Evolutionary conservation across 2,888 invertebrate genomes (phyloP).

Genomic region (Lissocephala sabroskyi): DNA sequence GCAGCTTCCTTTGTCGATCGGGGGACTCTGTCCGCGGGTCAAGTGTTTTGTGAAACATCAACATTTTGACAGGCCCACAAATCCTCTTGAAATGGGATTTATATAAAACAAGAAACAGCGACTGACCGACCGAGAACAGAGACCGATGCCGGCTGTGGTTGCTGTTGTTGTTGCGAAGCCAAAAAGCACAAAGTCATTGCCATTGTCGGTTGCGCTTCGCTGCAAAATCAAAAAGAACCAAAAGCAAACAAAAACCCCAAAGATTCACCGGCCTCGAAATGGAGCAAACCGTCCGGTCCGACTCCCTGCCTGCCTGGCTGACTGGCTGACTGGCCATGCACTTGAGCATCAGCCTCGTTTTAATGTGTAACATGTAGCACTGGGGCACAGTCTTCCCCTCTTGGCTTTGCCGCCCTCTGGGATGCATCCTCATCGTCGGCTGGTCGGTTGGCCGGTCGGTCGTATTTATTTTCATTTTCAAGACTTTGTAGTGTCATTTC

Average conservation of each 20-base stretch:
- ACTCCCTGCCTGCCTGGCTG: no score
- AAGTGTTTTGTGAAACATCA: constrained; percentile 65
- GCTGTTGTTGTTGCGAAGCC: no score
- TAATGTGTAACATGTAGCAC: constrained; percentile 61
- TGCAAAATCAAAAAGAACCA: constrained; percentile 53
- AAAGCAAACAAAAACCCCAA: constrained; percentile 47
- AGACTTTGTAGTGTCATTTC: constrained; percentile 66
- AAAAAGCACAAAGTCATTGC: constrained; percentile 65
- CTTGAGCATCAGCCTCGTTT: no score
- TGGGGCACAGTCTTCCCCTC: constrained; percentile 26
- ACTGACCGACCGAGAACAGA: no score
- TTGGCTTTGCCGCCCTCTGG: constrained; percentile 17
- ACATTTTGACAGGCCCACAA: constrained; percentile 67
- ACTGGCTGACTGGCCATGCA: no score
- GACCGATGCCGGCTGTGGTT: no score
- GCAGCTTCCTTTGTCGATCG: no score
- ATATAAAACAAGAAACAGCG: constrained; percentile 62
- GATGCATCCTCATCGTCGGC: constrained; percentile 2
- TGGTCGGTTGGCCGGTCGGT: constrained; percentile 18
- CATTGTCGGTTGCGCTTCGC: constrained; percentile 58
- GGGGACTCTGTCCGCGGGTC: constrained; percentile 10
- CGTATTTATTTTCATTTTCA: constrained; percentile 67
- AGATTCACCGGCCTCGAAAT: constrained; percentile 1
- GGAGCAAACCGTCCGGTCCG: constrained; percentile 9
- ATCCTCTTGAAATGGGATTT: constrained; percentile 62